Evolutionary conservation across 2,888 invertebrate genomes (phyloP).

Genomic region (Lasioglossum pauxillum): DNA sequence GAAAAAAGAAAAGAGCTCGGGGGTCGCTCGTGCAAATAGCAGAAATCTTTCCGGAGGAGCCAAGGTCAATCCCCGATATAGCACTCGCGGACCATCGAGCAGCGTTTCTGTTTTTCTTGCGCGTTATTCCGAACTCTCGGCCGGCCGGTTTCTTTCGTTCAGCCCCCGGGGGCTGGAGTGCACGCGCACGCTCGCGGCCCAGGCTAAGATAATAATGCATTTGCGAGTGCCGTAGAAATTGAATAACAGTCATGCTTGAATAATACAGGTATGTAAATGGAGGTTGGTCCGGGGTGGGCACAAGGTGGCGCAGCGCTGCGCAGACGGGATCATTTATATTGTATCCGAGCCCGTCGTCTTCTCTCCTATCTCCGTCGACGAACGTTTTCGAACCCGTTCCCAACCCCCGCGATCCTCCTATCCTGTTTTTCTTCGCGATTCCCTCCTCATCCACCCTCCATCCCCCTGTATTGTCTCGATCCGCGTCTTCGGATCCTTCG

Average conservation of each 20-base stretch:
- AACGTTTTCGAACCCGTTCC: slow-evolving; percentile 30
- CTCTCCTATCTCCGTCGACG: slow-evolving; percentile 56
- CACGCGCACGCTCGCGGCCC: slow-evolving; percentile 22
- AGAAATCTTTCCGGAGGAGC: slow-evolving; percentile 34
- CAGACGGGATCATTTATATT: slow-evolving; percentile 82
- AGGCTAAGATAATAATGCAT: slow-evolving; percentile 79
- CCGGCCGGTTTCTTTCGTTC: slow-evolving; percentile 14
- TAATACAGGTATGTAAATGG: slow-evolving; percentile 83
- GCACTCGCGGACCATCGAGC: slow-evolving; percentile 11
- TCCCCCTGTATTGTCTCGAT: background rate
- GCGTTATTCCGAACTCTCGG: slow-evolving; percentile 16
- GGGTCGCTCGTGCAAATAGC: slow-evolving; percentile 45
- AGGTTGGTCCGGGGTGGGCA: slow-evolving; percentile 59
- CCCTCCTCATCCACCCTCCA: background rate
- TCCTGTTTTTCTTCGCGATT: slow-evolving; percentile 7
- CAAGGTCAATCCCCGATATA: slow-evolving; percentile 56
- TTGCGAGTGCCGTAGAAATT: slow-evolving; percentile 80
- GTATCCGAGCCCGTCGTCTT: slow-evolving; percentile 75
- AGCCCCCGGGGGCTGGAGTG: background rate
- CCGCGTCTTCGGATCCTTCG: slow-evolving; percentile 1
- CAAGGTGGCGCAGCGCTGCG: slow-evolving; percentile 59
- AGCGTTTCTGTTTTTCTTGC: slow-evolving; percentile 25
- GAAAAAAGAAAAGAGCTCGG: background rate
- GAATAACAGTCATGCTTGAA: slow-evolving; percentile 82
- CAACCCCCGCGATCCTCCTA: background rate